These are phyloP conservation scores for Stenodema calcarata DNA, from an alignment of 2,888 invertebrate species.

Conservation along the genomic window DNA sequence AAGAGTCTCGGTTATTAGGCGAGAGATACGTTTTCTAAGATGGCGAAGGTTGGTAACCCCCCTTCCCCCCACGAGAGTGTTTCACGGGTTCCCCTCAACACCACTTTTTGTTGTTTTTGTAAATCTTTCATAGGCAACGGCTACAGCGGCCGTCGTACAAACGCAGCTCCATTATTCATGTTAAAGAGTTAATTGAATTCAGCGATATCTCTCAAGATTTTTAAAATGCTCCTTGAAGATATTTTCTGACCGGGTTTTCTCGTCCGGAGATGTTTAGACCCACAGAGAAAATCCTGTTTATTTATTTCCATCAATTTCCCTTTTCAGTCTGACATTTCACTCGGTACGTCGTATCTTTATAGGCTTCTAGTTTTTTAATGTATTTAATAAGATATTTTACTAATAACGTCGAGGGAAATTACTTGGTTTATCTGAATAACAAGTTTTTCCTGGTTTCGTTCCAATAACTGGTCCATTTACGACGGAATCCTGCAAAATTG, in stretches of 20 bases:
- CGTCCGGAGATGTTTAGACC: neutral
- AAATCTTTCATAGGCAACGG: neutral
- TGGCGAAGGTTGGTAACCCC: constrained; percentile 16
- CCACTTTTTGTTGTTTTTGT: neutral
- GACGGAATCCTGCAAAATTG: too few species aligned
- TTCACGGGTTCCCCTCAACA: neutral
- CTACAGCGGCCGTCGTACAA: neutral
- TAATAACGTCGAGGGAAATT: neutral
- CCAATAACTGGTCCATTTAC: too few species aligned
- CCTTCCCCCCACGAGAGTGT: neutral
- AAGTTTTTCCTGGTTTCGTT: too few species aligned
- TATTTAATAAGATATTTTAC: neutral
- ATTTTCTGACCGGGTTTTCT: neutral
- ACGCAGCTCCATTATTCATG: constrained; percentile 28
- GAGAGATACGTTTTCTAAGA: constrained; percentile 37
- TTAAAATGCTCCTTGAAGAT: neutral
- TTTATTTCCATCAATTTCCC: neutral
- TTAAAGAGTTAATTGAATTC: constrained; percentile 28
- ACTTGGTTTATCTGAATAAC: too few species aligned
- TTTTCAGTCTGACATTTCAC: neutral
- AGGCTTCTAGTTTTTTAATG: neutral
- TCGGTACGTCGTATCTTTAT: neutral
- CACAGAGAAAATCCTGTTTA: neutral
- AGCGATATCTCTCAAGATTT: neutral
- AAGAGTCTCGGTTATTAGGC: constrained; percentile 45